Base-by-base conservation (phyloP, 2,888 invertebrate species). In the Encarsia formosa region DNA sequence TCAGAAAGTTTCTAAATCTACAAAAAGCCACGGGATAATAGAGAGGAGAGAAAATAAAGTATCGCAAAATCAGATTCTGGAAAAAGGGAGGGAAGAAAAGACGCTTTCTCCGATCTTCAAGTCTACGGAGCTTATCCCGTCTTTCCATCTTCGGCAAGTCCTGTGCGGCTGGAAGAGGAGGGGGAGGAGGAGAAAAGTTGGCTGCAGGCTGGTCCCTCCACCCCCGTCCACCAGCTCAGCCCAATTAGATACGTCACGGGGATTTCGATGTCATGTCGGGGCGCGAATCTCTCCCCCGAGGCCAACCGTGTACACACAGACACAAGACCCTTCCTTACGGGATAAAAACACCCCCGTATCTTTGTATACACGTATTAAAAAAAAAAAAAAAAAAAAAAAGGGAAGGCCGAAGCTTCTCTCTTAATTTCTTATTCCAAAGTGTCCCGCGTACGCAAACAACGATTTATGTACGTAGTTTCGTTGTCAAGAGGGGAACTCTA, bases 201-300 rank as follows among this genome's bases (percentile, higher is more conserved):
- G n/a, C n/a, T n/a, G n/a, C n/a, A n/a, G n/a, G n/a, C 31, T 24
- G n/a, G 16, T 4, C 19, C n/a, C 11, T 34, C 6, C 39, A 13
- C 61, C 64, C 63, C 64, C 65, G 57, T 47, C 61, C 63, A 64
- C 65, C 69, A 72, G 72, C 66, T 72, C 67, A 66, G 42, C 66
- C 66, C 72, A 73, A 72, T 73, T 73, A 73, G 71, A 71, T 70
- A 70, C 68, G 71, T 72, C 69, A 69, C 67, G 40, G 66, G 70
- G 69, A 72, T 72, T 68, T 68, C 69, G 66, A 68, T 65, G 68
- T 69, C 65, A 63, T 65, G 66, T 62, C 62, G 61, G 54, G 55
- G 35, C 37, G 32, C 42, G 59, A 65, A 67, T 65, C 61, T 60
- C 58, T 64, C 70, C 70, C 70, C 39, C 20, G 65, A 62, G 66